Evolutionary conservation across 2,888 invertebrate species (phyloP), one percentile per base, ranked within the genome.

Genomic region (Noctua comes): DNA sequence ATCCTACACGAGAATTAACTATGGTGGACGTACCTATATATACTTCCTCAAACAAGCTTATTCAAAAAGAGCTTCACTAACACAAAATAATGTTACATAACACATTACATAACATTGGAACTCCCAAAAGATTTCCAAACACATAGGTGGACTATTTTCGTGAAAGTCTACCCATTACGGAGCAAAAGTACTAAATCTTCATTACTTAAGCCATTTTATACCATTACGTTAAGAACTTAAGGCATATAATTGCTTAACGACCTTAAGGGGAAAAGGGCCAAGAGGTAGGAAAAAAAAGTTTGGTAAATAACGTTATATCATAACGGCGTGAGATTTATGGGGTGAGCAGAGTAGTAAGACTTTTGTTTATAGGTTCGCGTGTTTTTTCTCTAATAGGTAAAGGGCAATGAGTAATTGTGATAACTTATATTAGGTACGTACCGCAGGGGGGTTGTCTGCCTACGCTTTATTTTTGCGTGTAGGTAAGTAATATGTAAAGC

Each of bases 301-400:
- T 83, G 84, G 87, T 85, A 89, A 87, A 88, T 88, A 88, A 85
- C 78, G 69, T 78, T 89, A 89, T 82, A 87, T 88, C 89, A 89
- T 89, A 88, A 87, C 82, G 83, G 69, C 78, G 76, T 66, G 21
- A 88, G 89, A 88, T 89, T 88, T 88, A 88, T 88, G 68, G 78
- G 69, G 82, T 80, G 79, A 68, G 72, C 68, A 85, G 88, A 82
- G 80, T 77, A 80, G 80, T 84, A 79, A 82, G 79, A 80, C 84
- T 85, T 85, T 89, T 87, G 88, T 88, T 89, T 88, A 88, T 88
- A 79, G 76, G 70, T 69, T 87, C 65, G 85, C 87, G 79, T 87
- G 82, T 84, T 86, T 88, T 88, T 88, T 83, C 64, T 77, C 73
- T 88, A 86, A 87, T 89, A 80, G 83, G 80, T 65, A 77, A 70